Base-by-base conservation (phyloP, 2,888 invertebrate genomes). In the Plagiodera versicolora region DNA sequence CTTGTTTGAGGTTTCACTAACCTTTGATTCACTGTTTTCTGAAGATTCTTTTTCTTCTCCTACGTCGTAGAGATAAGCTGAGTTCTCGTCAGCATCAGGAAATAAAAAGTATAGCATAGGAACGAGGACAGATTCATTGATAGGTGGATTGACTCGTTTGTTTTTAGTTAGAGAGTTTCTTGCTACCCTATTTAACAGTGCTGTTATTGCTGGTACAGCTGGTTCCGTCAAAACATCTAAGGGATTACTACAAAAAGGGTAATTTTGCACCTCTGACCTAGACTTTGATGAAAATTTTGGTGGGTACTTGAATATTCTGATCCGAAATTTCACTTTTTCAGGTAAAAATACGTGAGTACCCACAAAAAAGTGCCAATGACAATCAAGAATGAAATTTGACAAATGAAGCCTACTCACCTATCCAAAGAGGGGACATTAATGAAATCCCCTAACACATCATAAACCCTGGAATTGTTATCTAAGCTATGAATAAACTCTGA, bases 71-170 rank as follows among this genome's bases (percentile, higher is more conserved):
- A 83, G 82, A 76, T 81, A 84, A 49, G 79, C 82, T 60, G 83
- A 79, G 61, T 86, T 83, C 58, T 87, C 85, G 67, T 91, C 88
- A 58, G 94, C 92, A 84, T 95, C 95, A 55, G 95, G 95, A 77
- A 95, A 95, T 19, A 95, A 80, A 78, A 89, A 95, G 75, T 90
- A 89, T 52, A 96, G 77, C 69, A 95, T 85, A 45, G 90, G 86
- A 77, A 89, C 87, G 35, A 96, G 80, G 64, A 90, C 82, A 28
- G 89, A 89, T 72, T 89, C 89, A 11, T 89, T 82, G 72, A 96
- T 87, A 0, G 94, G 94, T 0, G 92, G 91, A 59, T 89, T 87
- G n/a, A 86, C 81, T 65, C 79, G 78, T 59, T 66, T 67, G 65
- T 71, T 75, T 28, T 72, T 74, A 0, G 71, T 73, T 24, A 75